phyloP scores from a whole-genome alignment of 1,140 invertebrate genomes.

The Gryllus bimaculatus region DNA sequence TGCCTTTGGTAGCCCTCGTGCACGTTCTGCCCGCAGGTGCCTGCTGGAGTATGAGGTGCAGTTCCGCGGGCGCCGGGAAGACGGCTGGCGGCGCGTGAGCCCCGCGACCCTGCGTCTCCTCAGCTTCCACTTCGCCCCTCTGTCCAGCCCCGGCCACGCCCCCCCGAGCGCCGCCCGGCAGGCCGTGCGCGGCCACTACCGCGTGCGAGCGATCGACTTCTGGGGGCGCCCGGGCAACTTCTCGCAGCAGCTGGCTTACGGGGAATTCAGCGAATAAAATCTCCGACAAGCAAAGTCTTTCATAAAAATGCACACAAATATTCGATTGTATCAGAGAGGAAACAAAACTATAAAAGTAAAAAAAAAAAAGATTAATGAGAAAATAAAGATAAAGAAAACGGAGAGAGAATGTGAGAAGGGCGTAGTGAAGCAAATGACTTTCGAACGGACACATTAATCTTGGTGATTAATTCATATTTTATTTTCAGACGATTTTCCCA shows the following conservation, averaged over 20 bases:
- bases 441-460: too few species aligned
- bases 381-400: too few species aligned
- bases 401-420: too few species aligned
- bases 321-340: too few species aligned
- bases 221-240: constrained; percentile 27
- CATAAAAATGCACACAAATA: too few species aligned
- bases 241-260: constrained; percentile 21
- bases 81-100: not conserved
- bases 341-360: too few species aligned
- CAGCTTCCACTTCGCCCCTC: not conserved
- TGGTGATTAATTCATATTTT: too few species aligned
- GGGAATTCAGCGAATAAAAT: not conserved
- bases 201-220: constrained; percentile 28
- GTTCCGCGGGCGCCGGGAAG: not conserved
- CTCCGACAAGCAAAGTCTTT: too few species aligned
- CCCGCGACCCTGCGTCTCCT: not conserved
- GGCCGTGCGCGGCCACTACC: constrained; percentile 23
- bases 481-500: too few species aligned
- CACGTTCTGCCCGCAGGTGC: not conserved
- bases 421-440: too few species aligned
- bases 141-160: too few species aligned
- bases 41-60: not conserved
- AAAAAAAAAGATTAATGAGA: too few species aligned
- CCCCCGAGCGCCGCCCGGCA: not conserved
- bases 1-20: not conserved